Percentiles rank a stretch among this genome's conserved stretches.
These are phyloP conservation scores for Falcunculus frontatus DNA, from an alignment of 2,113 vertebrate genomes.

Conservation along the genomic window DNA sequence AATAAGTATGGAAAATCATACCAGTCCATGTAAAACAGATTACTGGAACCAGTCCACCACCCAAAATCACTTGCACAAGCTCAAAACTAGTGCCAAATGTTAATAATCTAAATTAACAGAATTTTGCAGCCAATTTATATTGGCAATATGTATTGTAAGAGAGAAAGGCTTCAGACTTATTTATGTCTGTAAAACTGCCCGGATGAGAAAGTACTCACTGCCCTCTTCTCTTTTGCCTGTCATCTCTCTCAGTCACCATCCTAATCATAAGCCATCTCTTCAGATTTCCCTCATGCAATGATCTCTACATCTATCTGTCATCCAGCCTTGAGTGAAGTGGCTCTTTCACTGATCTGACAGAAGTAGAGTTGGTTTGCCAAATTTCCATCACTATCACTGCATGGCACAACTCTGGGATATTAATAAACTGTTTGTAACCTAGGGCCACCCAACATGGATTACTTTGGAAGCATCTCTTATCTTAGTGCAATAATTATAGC, in stretches of 20 bases:
- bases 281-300: conserved; percentile 21
- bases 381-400: conserved; percentile 63
- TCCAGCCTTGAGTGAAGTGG: conserved; percentile 63
- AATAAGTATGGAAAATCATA: background rate
- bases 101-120: background rate
- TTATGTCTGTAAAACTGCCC: background rate
- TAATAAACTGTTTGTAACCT: conserved; percentile 63
- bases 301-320: conserved; percentile 57
- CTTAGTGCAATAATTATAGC: conserved; percentile 58
- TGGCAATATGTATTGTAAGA: background rate
- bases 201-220: background rate
- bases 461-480: conserved; percentile 50
- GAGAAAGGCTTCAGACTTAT: background rate
- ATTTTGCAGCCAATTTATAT: background rate
- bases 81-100: background rate
- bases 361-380: conserved; percentile 43
- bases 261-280: conserved; percentile 34
- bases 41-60: background rate
- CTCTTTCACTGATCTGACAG: conserved; percentile 65
- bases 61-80: background rate
- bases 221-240: background rate
- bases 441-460: conserved; percentile 43
- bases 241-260: background rate
- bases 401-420: conserved; percentile 56
- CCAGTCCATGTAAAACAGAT: background rate